Base-by-base conservation (phyloP, 2,888 invertebrate genomes). In the Drosophila mercatorum region DNA sequence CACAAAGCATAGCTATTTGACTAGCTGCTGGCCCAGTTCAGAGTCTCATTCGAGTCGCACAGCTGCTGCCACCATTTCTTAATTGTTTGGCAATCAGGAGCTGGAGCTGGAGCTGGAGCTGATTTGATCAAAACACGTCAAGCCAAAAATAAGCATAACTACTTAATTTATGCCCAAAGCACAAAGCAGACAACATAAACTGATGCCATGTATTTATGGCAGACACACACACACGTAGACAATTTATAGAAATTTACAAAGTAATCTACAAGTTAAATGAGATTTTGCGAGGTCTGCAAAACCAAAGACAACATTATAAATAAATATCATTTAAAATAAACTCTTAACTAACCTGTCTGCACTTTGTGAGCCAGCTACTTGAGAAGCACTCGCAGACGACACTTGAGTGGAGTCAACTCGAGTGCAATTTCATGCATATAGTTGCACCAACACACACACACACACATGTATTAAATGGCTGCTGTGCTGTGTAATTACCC, bases 271-370 rank as follows among this genome's bases (percentile, higher is more conserved):
- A 87, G 81, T 84, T 89, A 83, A 83, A 89, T 84, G 81, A 84
- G 88, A 79, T 87, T 86, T 62, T 55, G 57, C 51, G 14, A 44
- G 51, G 68, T 47, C 46, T 62, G 70, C 59, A 71, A 70, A 70
- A 47, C 53, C 72, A 69, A 72, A 73, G 88, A 73, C 83, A 70
- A 69, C 79, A 80, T 89, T 78, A 89, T 85, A 89, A 85, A 87
- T 89, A 85, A 85, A 85, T 85, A 85, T 80, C 82, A 85, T 85
- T 87, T 81, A 74, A 80, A 89, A 87, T 81, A 83, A 85, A 89
- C 89, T 85, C 80, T 81, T 72, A 81, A 87, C 84, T 87, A 89
- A 85, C 84, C 89, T 89, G 84, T 85, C 89, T 85, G 75, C 84
- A 85, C 84, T 86, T 88, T 86, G 74, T 67, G 71, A 52, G 63